Percentiles rank a stretch among this genome's conserved stretches.
These are phyloP conservation scores for Linepithema humile DNA, from an alignment of 1,140 invertebrate species.

Conservation along the genomic window DNA sequence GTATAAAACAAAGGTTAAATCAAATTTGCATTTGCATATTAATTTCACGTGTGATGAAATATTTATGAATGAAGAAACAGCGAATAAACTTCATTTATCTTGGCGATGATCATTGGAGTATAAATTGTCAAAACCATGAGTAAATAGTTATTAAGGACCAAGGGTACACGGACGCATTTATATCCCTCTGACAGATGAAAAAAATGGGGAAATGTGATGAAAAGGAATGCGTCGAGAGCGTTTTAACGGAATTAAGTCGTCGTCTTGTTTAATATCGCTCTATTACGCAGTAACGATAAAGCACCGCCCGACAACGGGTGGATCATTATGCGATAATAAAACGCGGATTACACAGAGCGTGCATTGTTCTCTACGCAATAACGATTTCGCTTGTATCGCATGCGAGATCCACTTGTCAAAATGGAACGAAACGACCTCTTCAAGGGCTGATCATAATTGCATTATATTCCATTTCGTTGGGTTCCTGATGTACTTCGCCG, in stretches of 20 bases:
- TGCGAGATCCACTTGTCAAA: constrained; percentile 20
- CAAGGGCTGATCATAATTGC: background rate
- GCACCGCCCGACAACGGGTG: constrained; percentile 18
- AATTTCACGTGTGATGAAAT: background rate
- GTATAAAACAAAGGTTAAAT: background rate
- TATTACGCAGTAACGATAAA: constrained; percentile 18
- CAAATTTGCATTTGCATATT: background rate
- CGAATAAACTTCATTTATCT: background rate
- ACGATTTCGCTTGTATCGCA: constrained; percentile 30
- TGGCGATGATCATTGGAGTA: background rate
- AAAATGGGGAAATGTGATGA: background rate
- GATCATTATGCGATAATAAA: constrained; percentile 52
- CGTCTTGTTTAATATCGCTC: constrained; percentile 39
- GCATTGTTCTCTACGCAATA: constrained; percentile 40
- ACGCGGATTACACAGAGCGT: constrained; percentile 14
- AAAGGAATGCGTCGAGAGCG: background rate
- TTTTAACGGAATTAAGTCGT: constrained; percentile 36
- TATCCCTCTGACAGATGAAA: background rate
- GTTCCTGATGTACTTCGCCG: constrained; percentile 1
- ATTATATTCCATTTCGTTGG: background rate
- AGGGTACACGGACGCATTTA: background rate
- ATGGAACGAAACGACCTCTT: background rate
- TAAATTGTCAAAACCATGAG: background rate
- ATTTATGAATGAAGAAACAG: background rate
- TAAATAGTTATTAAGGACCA: background rate